Percentiles rank a stretch among this genome's conserved stretches.
phyloP scores from a whole-genome alignment of 2,888 invertebrate genomes.

The Drosophila maculinotata region DNA sequence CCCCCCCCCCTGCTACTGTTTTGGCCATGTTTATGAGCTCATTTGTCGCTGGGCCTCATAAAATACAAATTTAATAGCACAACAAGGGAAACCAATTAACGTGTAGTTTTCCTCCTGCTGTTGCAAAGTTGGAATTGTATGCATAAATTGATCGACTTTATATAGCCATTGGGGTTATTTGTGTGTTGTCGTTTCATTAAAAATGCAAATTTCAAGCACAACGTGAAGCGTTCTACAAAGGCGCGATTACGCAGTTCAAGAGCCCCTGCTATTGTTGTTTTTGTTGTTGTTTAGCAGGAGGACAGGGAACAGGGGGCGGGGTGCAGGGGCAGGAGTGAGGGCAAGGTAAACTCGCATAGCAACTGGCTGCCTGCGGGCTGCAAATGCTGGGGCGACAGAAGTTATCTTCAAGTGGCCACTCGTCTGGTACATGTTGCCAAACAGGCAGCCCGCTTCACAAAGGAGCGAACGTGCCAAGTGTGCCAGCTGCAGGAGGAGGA shows the following conservation, averaged over 20 bases:
- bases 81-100: slow-evolving; percentile 47
- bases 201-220: slow-evolving; percentile 74
- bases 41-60: slow-evolving; percentile 49
- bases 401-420: slow-evolving; percentile 76
- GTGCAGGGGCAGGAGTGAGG: background rate
- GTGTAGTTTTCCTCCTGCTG: slow-evolving; percentile 25
- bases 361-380: slow-evolving; percentile 29
- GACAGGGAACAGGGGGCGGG: background rate
- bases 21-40: slow-evolving; percentile 41
- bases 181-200: slow-evolving; percentile 65
- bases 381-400: slow-evolving; percentile 63
- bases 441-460: slow-evolving; percentile 47
- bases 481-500: slow-evolving; percentile 45
- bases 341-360: slow-evolving; percentile 19
- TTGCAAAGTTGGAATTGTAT: slow-evolving; percentile 16
- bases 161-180: slow-evolving; percentile 37
- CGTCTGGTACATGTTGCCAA: slow-evolving; percentile 67
- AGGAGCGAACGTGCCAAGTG: slow-evolving; percentile 77
- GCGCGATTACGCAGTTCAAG: slow-evolving; percentile 77
- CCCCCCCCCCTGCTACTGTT: no score
- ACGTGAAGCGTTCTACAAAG: slow-evolving; percentile 60
- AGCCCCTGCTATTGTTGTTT: slow-evolving; percentile 38
- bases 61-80: slow-evolving; percentile 49
- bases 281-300: slow-evolving; percentile 15
- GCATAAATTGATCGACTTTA: slow-evolving; percentile 39